Base-by-base conservation (phyloP, 2,888 invertebrate genomes). In the Neelides folsomi region DNA sequence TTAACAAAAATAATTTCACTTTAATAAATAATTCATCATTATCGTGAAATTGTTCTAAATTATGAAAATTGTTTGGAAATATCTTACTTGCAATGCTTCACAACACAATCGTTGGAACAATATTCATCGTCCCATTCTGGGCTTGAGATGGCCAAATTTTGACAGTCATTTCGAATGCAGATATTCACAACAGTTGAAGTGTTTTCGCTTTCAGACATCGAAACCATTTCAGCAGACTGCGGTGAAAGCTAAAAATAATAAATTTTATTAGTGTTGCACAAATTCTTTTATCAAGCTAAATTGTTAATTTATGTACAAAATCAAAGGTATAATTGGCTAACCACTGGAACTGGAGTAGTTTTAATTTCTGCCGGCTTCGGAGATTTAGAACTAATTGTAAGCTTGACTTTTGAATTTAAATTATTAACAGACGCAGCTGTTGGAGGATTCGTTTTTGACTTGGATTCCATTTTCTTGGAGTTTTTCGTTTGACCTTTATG, bases 81-180 rank as follows among this genome's bases (percentile, higher is more conserved):
- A 8, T 60, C 68, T 57, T 70, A 81, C 82, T 89, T 84, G 81
- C 93, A 93, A 73, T 94, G 93, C 71, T 83, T 86, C 70, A 92
- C 88, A 60, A 93, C 93, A 74, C 93, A 94, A 72, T 93, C 90
- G 73, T 90, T 92, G 73, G 90, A 89, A 76, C 93, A 94, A 72
- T 92, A 94, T 71, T 93, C 93, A 70, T 88, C 88, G 71, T 93
- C 93, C 93, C 93, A 93, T 73, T 90, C 90, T 60, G 83, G 82
- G 75, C 86, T 90, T 62, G 87, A 81, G 66, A 90, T 82, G 59
- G 92, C 89, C 42, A 82, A 82, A 73, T 93, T 93, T 59, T 82
- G 81, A 72, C 93, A 94, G 63, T 90, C 90, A 67, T 83, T 83
- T 57, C 92, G 82, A 67, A 88, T 86, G 73, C 88, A 89, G 54